Conservation (phyloP, 2,113 vertebrate species). For the Oreochromis niloticus region DNA sequence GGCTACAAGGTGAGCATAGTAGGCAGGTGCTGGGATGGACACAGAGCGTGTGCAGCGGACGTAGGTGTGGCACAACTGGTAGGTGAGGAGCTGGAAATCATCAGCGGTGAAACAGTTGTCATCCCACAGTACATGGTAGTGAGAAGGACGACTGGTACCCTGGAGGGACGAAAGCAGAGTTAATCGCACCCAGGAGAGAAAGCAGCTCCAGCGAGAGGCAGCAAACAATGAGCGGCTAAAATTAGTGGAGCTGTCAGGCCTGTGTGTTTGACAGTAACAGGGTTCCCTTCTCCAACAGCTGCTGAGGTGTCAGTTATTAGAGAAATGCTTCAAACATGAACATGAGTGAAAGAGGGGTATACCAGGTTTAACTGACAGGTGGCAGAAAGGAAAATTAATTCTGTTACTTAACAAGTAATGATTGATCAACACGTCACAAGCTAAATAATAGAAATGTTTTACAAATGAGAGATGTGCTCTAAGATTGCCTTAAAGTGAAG, state of each 20-base stretch:
- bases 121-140: slow-evolving; percentile 96
- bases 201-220: neutral
- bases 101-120: slow-evolving; percentile 96
- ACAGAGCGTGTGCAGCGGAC: slow-evolving; percentile 96
- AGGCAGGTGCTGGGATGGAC: slow-evolving; percentile 94
- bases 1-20: slow-evolving; percentile 95
- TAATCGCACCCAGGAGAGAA: neutral
- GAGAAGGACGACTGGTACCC: slow-evolving; percentile 95
- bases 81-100: slow-evolving; percentile 96
- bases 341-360: neutral
- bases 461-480: fast-evolving
- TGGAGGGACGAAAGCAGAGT: slow-evolving; percentile 12
- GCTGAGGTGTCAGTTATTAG: neutral
- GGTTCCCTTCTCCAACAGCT: neutral
- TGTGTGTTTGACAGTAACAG: neutral
- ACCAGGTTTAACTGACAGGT: neutral
- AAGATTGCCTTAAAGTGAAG: neutral
- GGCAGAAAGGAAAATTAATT: fast-evolving
- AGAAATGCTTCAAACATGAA: neutral
- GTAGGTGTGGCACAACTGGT: slow-evolving; percentile 98
- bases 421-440: neutral
- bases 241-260: neutral
- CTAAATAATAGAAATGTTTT: fast-evolving
- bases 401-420: fast-evolving
- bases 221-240: neutral